phyloP scores from a whole-genome alignment of 2,113 vertebrate genomes.

The Pseudolaguvia tuberculata region DNA sequence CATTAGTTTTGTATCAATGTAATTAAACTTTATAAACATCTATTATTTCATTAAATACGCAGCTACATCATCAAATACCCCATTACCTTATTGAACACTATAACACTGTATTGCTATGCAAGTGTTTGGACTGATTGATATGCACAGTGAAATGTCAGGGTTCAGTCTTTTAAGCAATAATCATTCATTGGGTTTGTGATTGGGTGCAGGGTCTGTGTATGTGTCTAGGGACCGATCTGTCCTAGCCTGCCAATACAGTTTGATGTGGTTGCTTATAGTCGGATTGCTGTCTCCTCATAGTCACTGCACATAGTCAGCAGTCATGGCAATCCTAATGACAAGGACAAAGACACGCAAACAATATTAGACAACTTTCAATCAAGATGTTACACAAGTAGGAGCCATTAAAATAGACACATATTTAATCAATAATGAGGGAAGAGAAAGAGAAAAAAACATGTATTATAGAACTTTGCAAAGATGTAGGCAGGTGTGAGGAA shows the following conservation, averaged over 20 bases:
- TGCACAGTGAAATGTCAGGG: conserved; percentile 68
- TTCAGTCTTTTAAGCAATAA: conserved; percentile 57
- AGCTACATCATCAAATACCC: not conserved
- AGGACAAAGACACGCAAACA: conserved; percentile 62
- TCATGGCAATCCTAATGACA: conserved; percentile 72
- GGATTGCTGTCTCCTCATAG: conserved; percentile 62
- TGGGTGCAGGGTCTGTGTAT: conserved; percentile 53
- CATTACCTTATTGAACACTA: conserved; percentile 63
- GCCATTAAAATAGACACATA: conserved; percentile 36
- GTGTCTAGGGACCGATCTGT: conserved; percentile 60
- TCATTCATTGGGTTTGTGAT: conserved; percentile 74
- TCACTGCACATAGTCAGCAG: conserved; percentile 80
- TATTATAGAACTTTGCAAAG: not conserved
- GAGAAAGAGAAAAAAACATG: not conserved
- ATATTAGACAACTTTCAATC: conserved; percentile 54
- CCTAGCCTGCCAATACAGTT: conserved; percentile 84
- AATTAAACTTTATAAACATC: not conserved
- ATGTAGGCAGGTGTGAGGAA: no score
- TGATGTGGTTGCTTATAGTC: conserved; percentile 77
- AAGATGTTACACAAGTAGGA: conserved; percentile 43
- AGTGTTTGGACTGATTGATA: conserved; percentile 71
- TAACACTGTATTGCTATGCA: conserved; percentile 56
- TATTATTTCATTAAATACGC: not conserved
- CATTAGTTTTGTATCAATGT: no score
- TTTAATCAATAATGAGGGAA: conserved; percentile 7